A percentile compares a stretch with the other conserved stretches of the same genome.
These are phyloP conservation scores for Antechinus flavipes DNA, from an alignment of 2,113 vertebrate genomes.

Conservation along the genomic window DNA sequence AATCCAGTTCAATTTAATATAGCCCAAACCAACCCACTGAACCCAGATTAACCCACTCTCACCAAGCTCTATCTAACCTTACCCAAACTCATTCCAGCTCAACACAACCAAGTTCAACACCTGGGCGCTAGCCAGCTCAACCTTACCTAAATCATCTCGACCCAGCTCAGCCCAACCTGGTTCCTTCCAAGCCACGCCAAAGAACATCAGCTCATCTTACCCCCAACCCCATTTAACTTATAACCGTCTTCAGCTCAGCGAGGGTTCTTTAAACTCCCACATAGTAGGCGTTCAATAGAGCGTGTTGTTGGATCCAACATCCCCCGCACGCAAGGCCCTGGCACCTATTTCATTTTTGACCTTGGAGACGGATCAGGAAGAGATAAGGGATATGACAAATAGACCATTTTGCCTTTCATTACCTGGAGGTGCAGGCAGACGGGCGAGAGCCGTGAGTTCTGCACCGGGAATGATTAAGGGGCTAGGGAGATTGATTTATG, in stretches of 20 bases:
- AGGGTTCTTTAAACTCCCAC: neutral
- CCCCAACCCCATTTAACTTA: neutral
- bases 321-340: neutral
- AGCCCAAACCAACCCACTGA: neutral
- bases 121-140: neutral
- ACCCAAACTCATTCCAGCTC: neutral
- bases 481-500: neutral
- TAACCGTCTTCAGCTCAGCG: neutral
- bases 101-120: neutral
- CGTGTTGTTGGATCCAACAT: neutral
- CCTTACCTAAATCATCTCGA: neutral
- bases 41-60: neutral
- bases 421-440: neutral
- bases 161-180: neutral
- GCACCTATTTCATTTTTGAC: neutral
- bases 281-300: neutral
- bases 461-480: slow-evolving; percentile 1
- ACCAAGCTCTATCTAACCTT: neutral
- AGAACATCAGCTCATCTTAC: neutral
- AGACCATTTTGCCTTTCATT: neutral
- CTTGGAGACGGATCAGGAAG: neutral
- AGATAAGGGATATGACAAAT: slow-evolving; percentile 2
- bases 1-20: neutral
- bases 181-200: neutral
- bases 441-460: neutral